Evolutionary conservation across 2,797 vertebrate genomes (phyloP), one percentile per base, ranked within the genome.

Genomic region (Cuniculus paca): DNA sequence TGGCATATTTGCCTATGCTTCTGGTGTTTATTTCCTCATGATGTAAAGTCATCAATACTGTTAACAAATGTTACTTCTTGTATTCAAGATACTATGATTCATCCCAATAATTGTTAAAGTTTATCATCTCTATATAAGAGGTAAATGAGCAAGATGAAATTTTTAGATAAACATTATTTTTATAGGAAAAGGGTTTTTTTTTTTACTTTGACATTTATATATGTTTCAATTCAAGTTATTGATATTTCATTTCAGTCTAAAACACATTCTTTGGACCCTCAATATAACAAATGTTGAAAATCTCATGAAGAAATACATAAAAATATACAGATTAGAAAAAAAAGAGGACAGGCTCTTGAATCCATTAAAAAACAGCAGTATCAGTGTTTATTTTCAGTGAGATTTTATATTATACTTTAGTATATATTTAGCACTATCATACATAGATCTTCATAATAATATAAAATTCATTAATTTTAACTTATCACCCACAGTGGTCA

Each of bases 171-270:
- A 87, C 3, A 19, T 20, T 48, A 6, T 63, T 77, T 94, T 94
- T 28, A 86, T 85, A 56, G 4, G 90, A 80, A 31, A 9, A 48
- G 1, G n/a, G n/a, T 7, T 65, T 0, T n/a, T 48, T 87, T 74
- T 89, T n/a, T 91, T 79, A 50, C 0, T 70, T 90, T 60, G 63
- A 63, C 11, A 82, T 50, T 80, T 93, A 88, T 94, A 61, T 12
- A 75, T 68, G 75, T 86, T 91, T 82, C 50, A 82, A 52, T 17
- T 95, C 14, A 96, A 81, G 11, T n/a, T 88, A 61, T 20, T 90
- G 39, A 50, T 61, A 82, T 45, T 88, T 91, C 81, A 81, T 24
- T 50, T 68, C 24, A 48, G 9, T 84, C 39, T 48, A 92, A 95
- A 95, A 54, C 2, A 85, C 12, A 70, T 79, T 20, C 20, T 82